Evolutionary conservation across 2,888 invertebrate genomes (phyloP).

Genomic region (Lathronympha strigana): DNA sequence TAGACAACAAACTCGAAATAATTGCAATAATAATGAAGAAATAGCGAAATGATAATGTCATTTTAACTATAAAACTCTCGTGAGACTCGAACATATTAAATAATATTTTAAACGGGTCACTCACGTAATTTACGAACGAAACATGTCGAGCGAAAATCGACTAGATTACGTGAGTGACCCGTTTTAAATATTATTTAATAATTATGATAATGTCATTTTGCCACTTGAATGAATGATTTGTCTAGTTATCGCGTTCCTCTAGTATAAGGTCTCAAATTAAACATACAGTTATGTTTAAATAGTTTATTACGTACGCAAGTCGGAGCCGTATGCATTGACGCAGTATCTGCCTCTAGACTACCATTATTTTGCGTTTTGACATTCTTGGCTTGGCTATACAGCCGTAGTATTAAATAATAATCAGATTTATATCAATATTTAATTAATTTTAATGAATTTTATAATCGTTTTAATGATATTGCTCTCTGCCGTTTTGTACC

Average conservation of each 20-base stretch:
- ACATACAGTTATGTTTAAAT: conserved; percentile 66
- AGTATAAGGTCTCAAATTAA: conserved; percentile 54
- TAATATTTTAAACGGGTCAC: no score
- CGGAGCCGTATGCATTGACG: neutral
- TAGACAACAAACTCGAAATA: conserved; percentile 18
- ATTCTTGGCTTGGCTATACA: conserved; percentile 20
- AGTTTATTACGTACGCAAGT: conserved; percentile 62
- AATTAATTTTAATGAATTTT: conserved; percentile 39
- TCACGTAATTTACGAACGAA: no score
- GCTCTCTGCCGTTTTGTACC: conserved; percentile 37
- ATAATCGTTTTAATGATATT: conserved; percentile 33
- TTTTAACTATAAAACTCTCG: no score
- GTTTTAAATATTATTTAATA: no score
- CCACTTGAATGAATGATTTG: conserved; percentile 4
- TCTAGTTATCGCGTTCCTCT: conserved; percentile 33
- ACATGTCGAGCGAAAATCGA: no score
- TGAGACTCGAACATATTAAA: no score
- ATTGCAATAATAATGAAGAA: no score
- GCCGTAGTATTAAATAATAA: conserved; percentile 26
- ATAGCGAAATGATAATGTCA: conserved; percentile 2
- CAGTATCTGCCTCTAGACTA: neutral
- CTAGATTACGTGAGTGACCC: no score
- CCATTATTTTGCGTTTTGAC: conserved; percentile 2
- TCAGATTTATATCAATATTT: conserved; percentile 38
- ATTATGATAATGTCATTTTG: conserved; percentile 1